phyloP scores from a whole-genome alignment of 2,797 vertebrate genomes.

The Pachyuromys duprasi region DNA sequence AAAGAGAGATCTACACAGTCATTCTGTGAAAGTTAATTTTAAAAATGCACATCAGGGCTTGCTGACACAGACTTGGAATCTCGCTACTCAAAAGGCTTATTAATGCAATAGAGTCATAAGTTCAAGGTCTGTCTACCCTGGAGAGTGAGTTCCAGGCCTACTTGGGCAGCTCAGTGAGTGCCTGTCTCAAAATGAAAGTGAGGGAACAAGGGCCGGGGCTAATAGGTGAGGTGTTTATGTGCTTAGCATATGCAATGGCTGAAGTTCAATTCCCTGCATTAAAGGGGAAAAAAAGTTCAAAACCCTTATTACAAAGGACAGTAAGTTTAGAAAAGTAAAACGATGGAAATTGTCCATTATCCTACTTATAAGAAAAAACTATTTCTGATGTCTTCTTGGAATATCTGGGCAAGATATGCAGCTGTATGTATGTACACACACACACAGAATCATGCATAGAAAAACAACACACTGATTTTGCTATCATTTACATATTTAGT shows the following conservation, averaged over 20 bases:
- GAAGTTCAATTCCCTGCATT: background rate
- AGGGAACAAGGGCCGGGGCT: background rate
- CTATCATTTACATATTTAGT: background rate
- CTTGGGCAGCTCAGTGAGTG: background rate
- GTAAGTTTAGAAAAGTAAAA: constrained; percentile 24
- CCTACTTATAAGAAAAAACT: background rate
- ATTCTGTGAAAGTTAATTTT: background rate
- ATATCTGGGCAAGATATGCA: background rate
- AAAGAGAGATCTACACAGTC: background rate
- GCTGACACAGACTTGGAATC: too few species aligned
- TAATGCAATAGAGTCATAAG: background rate
- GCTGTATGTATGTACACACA: too few species aligned
- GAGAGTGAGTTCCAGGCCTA: background rate
- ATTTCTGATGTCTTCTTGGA: background rate
- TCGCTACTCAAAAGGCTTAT: background rate
- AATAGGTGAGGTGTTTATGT: background rate
- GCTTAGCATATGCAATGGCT: background rate
- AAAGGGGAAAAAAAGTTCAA: background rate
- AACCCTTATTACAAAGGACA: background rate
- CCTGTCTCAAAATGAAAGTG: background rate
- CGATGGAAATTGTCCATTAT: background rate
- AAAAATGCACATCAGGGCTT: background rate
- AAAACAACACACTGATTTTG: background rate
- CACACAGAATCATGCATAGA: background rate
- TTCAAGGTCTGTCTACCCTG: background rate